Conservation (phyloP, 2,797 vertebrate species). For the Diglossa cyanea region DNA sequence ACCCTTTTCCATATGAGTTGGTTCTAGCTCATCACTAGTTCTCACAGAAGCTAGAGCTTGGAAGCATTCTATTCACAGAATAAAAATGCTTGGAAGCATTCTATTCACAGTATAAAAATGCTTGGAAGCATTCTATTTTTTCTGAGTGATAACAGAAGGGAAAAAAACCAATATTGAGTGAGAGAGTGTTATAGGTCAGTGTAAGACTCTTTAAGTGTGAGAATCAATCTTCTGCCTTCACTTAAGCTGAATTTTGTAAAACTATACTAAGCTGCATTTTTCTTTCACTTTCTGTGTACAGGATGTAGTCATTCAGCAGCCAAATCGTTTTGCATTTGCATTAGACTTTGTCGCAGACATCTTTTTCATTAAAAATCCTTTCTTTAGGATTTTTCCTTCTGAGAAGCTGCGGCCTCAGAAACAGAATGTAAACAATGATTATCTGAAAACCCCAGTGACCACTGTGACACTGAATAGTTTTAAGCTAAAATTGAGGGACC, state of each 20-base stretch:
- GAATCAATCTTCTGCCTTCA: background rate
- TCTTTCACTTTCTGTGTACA: accelerated
- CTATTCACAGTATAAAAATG: background rate
- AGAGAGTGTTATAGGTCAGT: background rate
- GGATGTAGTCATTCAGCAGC: background rate
- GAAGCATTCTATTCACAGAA: background rate
- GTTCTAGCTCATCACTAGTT: background rate
- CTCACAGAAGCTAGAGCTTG: background rate
- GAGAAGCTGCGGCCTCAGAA: no score
- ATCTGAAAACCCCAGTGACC: no score
- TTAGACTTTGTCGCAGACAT: background rate
- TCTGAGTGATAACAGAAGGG: background rate
- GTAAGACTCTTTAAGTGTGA: background rate
- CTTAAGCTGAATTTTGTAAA: background rate
- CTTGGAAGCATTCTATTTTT: background rate
- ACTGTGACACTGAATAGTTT: background rate
- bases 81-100: background rate
- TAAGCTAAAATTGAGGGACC: background rate
- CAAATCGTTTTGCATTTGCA: background rate
- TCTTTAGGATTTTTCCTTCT: no score
- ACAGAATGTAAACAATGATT: no score
- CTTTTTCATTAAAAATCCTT: no score
- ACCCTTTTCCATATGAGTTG: background rate
- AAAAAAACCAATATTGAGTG: background rate
- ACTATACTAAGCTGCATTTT: background rate